These are phyloP conservation scores for Tetramorium simillimum DNA, from an alignment of 1,140 invertebrate genomes.

Conservation along the genomic window DNA sequence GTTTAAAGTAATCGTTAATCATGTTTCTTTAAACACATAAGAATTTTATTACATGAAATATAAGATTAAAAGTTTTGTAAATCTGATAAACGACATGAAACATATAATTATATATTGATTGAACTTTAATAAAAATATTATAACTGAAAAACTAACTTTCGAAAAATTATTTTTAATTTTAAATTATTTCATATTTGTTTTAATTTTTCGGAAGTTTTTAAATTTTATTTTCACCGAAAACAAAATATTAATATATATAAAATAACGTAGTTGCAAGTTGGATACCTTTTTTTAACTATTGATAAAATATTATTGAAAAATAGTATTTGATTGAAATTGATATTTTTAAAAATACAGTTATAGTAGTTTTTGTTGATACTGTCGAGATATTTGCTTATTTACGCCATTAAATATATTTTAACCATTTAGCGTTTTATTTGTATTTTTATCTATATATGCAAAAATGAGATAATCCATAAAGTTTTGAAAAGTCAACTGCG, in stretches of 20 bases:
- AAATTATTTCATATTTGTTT: not conserved
- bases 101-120: not conserved
- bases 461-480: slow-evolving; percentile 19
- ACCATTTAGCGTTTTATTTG: not conserved
- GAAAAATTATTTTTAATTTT: not conserved
- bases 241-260: not conserved
- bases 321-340: not conserved
- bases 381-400: not conserved
- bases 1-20: slow-evolving; percentile 14
- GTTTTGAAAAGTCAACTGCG: not conserved
- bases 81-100: not conserved
- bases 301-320: not conserved
- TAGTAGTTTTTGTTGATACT: not conserved
- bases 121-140: not conserved
- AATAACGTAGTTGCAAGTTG: not conserved
- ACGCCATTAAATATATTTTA: not conserved
- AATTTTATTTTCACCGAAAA: not conserved
- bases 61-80: not conserved
- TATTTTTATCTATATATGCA: not conserved
- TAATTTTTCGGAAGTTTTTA: not conserved
- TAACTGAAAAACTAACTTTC: not conserved
- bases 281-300: not conserved
- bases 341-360: not conserved
- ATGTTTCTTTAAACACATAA: not conserved
- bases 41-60: not conserved